These are phyloP conservation scores for Procavia capensis DNA, from an alignment of 2,113 vertebrate species.

Conservation along the genomic window DNA sequence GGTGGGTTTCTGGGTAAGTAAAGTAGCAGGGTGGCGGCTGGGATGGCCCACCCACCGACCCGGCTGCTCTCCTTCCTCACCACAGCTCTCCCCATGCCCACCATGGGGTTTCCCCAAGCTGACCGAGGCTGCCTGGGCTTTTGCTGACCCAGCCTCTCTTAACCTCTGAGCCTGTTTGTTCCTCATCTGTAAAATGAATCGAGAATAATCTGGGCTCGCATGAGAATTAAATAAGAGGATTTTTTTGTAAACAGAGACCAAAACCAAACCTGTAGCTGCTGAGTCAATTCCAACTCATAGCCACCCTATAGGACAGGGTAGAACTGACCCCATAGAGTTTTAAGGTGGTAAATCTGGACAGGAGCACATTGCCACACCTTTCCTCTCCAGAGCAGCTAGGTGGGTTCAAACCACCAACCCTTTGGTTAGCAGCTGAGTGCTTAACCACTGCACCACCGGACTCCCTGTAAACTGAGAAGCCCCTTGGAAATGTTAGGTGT, in stretches of 20 bases:
- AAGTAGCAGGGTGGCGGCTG: neutral
- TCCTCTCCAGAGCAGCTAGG: neutral
- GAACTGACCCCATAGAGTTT: neutral
- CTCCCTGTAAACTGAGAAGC: neutral
- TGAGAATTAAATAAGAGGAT: neutral
- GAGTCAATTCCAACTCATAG: neutral
- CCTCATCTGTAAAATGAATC: neutral
- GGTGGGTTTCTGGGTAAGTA: constrained; percentile 97
- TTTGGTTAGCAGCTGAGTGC: neutral
- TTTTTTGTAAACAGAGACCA: neutral
- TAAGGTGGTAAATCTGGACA: too few species aligned
- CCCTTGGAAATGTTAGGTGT: too few species aligned
- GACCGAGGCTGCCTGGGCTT: neutral
- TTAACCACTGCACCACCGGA: neutral
- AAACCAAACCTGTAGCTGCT: neutral
- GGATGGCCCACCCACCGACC: neutral
- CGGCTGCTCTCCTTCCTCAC: neutral
- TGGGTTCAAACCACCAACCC: neutral
- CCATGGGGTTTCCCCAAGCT: rapidly evolving
- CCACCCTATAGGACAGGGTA: neutral
- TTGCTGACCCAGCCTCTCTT: neutral
- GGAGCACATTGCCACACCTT: neutral
- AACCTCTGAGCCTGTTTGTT: neutral
- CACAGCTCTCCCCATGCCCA: neutral
- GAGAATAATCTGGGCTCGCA: neutral